Base-by-base conservation (phyloP, 2,113 vertebrate genomes). In the Regulus satrapa region DNA sequence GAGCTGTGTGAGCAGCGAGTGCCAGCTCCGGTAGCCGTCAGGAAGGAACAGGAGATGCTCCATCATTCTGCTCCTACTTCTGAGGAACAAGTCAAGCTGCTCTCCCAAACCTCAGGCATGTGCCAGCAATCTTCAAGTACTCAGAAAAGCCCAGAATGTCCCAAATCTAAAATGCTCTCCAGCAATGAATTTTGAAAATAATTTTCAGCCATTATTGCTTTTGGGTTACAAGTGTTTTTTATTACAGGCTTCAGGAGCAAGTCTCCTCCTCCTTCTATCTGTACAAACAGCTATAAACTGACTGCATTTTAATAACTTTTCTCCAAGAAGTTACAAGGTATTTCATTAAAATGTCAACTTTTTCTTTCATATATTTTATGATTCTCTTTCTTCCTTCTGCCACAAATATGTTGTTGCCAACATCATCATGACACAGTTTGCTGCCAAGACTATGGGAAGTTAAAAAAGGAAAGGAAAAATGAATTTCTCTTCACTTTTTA, bases 291-390 rank as follows among this genome's bases (percentile, higher is more conserved):
- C 64, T 67, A 86, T 74, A 94, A 95, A 90, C 88, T 29, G 68
- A 80, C 74, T 74, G 72, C 68, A 84, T 95, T 95, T 94, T 92
- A 96, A 92, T 96, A 94, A 92, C 82, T 92, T 96, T 86, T 74
- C 75, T 23, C 93, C 88, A 91, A 91, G 83, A 91, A 92, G 91
- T 96, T 95, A 89, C 86, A 95, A 92, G 94, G 94, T 95, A 94
- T 95, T 93, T 96, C 93, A 96, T 96, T 96, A 94, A 97, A 94
- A 95, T 96, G 93, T 94, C 94, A 93, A 96, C 82, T 97, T 97
- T 93, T 93, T 89, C 93, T 94, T 93, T 85, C 88, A 63, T 90
- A 78, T 93, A 93, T 92, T 96, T 97, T 79, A 94, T 95, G 94
- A 90, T 94, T 96, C 89, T 83, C 85, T 96, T 94, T 96, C 90